phyloP scores from a whole-genome alignment of 2,888 invertebrate genomes.

The Chrysina gloriosa region DNA sequence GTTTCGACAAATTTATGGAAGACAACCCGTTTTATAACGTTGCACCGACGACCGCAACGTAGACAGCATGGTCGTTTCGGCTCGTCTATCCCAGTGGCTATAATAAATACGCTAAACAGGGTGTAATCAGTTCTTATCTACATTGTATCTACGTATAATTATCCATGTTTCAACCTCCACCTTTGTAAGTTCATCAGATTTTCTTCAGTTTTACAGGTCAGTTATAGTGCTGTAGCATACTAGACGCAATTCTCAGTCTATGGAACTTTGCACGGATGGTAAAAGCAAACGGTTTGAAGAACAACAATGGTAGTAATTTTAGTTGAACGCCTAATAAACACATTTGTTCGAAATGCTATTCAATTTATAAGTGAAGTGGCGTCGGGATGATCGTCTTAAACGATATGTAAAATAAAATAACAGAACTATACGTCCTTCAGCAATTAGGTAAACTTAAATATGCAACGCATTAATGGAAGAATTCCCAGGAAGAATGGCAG shows the following conservation, averaged over 20 bases:
- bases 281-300: background rate
- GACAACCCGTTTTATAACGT: conserved; percentile 19
- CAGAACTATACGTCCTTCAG: too few relatives aligned
- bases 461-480: too few relatives aligned
- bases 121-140: conserved; percentile 47
- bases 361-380: too few relatives aligned
- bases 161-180: conserved; percentile 42
- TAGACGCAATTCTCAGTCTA: background rate
- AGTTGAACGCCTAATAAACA: too few relatives aligned
- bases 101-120: conserved; percentile 48
- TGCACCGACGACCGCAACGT: background rate
- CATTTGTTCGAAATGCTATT: too few relatives aligned
- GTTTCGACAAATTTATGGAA: conserved; percentile 42
- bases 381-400: too few relatives aligned
- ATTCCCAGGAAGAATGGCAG: too few relatives aligned
- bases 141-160: conserved; percentile 46
- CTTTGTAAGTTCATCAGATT: conserved; percentile 11
- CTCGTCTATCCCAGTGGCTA: conserved; percentile 43
- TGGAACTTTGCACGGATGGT: background rate
- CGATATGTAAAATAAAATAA: too few relatives aligned
- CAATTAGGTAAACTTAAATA: too few relatives aligned
- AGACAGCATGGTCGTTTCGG: background rate
- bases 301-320: too few relatives aligned
- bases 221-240: background rate
- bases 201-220: background rate